Evolutionary conservation across 2,888 invertebrate species (phyloP), one percentile per base, ranked within the genome.

Genomic region (Acleris laterana): DNA sequence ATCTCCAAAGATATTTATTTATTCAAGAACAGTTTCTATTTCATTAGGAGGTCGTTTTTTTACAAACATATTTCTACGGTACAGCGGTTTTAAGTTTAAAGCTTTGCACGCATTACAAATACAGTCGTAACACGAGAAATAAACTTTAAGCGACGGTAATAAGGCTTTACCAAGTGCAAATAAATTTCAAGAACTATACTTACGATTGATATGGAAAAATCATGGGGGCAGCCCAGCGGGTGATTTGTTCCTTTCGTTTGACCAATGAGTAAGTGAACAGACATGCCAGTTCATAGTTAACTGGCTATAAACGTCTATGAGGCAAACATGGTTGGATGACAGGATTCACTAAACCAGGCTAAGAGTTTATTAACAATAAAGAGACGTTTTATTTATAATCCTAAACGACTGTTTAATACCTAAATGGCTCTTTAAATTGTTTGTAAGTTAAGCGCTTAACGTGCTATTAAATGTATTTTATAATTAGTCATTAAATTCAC

Each of bases 201-300:
- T 28, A 77, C 82, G 85, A 89, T 88, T 89, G 86, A 83, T 81
- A 83, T 82, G 82, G 76, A 74, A 79, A 79, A 85, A 83, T 84
- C 81, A 88, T 90, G 84, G 87, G 91, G 90, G 88, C 79, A 70
- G 58, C 64, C 7, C 78, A 56, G 76, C 78, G 73, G 77, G 77
- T 49, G 70, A 52, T 73, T 63, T 70, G 66, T 55, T 50, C 48
- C 66, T 55, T 64, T 66, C 64, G 44, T 50, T 50, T 16, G 25
- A n/a, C 13, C 16, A 25, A 56, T 32, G 63, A 44, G 19, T 28
- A 22, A 62, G 5, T 32, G 13, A 48, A 19, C 5, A 62, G 58
- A 62, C 20, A 16, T 42, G 20, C n/a, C 2, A 58, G 13, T 19
- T 6, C 6, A 5, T 49, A 52, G 22, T 20, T 50, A 55, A 52